Evolutionary conservation across 2,797 vertebrate genomes (phyloP), one percentile per base, ranked within the genome.

Genomic region (Gymnodraco acuticeps): DNA sequence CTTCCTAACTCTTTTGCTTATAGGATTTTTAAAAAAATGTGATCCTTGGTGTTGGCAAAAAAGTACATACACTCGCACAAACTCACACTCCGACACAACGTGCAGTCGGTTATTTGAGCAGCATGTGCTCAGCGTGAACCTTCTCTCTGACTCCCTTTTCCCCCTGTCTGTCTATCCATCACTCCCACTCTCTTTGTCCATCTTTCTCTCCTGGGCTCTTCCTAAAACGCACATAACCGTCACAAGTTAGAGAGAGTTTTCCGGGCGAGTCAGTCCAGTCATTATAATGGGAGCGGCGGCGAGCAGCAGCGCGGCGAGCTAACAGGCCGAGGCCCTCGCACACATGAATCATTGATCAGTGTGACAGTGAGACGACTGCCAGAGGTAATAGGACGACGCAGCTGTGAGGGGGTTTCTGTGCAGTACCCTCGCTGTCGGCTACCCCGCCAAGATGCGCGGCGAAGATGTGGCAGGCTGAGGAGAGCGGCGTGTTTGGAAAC

Each of bases 301-400:
- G 69, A 85, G 87, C 87, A 83, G 89, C 80, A 64, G 87, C 68
- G 86, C 86, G 63, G 79, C 17, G 73, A 91, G 87, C 88, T 90
- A 91, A 90, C 91, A 80, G 89, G 89, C 89, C 52, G 56, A 70
- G 78, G 85, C 78, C 77, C 77, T 84, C 58, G 46, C 74, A 48
- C 84, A 80, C 85, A 92, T 91, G 91, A 92, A 91, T 90, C 92
- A 93, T 92, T 92, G 92, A 93, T 92, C 89, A 92, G 90, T 75
- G 86, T 92, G 91, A 93, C 92, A 92, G 91, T 74, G 88, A 91
- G 92, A 93, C 85, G 91, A 92, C 88, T 91, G 85, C 89, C 85
- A 84, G 88, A 91, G 87, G 90, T 94, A 92, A 92, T 90, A 87
- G 90, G 83, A 91, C 63, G 20, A 86, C 81, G 70, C 83, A 55